These are phyloP conservation scores for Toxostoma redivivum DNA, from an alignment of 2,113 vertebrate species.

Conservation along the genomic window DNA sequence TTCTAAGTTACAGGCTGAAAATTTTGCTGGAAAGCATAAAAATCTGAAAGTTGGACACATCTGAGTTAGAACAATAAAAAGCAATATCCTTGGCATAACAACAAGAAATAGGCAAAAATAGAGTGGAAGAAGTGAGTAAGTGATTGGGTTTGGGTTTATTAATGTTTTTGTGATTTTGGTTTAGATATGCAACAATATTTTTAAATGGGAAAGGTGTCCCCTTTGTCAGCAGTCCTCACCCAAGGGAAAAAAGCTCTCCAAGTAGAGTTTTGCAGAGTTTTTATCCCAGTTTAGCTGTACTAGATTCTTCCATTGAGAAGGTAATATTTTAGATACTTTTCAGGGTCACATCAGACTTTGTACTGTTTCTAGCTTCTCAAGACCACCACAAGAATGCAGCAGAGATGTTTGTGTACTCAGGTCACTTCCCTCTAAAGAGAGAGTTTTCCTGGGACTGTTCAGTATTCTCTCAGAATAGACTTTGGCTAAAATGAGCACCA, in stretches of 20 bases:
- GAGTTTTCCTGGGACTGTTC: background rate
- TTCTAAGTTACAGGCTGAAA: background rate
- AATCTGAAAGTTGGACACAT: background rate
- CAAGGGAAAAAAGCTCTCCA: background rate
- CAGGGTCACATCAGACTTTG: background rate
- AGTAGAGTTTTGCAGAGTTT: background rate
- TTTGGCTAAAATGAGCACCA: background rate
- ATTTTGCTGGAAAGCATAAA: background rate
- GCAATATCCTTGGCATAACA: background rate
- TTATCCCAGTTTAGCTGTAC: background rate
- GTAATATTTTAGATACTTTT: background rate
- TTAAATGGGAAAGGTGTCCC: background rate
- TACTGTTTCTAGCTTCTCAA: background rate
- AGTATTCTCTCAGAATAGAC: background rate
- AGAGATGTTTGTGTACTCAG: background rate
- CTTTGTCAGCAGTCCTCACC: background rate
- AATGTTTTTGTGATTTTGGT: background rate
- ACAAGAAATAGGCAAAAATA: background rate
- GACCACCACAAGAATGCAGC: background rate
- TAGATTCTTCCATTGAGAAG: background rate
- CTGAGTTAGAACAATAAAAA: background rate
- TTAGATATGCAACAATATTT: background rate
- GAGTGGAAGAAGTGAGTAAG: background rate
- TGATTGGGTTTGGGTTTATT: background rate
- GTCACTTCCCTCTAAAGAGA: background rate